These are phyloP conservation scores for Smutsia gigantea DNA, from an alignment of 2,797 vertebrate species.

Conservation along the genomic window DNA sequence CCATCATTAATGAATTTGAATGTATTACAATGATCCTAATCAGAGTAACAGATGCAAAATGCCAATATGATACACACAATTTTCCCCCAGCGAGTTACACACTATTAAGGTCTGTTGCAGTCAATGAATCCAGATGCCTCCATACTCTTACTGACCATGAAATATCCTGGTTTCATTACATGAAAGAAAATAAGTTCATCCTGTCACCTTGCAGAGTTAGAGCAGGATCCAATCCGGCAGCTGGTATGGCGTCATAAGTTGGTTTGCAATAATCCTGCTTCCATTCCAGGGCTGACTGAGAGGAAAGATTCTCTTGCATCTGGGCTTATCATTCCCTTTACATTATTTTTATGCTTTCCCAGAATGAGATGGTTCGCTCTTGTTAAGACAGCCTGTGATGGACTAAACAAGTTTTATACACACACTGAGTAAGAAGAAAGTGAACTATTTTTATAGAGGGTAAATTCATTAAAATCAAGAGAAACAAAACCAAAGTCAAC, in stretches of 20 bases:
- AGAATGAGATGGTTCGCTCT: constrained; percentile 60
- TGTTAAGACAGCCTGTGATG: constrained; percentile 50
- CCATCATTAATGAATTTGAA: constrained; percentile 79
- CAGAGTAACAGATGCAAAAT: constrained; percentile 82
- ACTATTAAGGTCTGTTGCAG: constrained; percentile 81
- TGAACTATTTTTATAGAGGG: constrained; percentile 20
- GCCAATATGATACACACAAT: constrained; percentile 75
- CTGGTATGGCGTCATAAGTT: constrained; percentile 67
- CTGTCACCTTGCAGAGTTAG: constrained; percentile 70
- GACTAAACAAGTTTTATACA: constrained; percentile 57
- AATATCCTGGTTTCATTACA: constrained; percentile 74
- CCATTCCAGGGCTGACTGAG: constrained; percentile 63
- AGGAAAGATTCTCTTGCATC: constrained; percentile 64
- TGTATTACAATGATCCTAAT: constrained; percentile 80
- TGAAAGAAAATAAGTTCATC: constrained; percentile 75
- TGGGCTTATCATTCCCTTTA: constrained; percentile 61
- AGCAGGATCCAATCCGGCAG: constrained; percentile 66
- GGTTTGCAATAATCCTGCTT: constrained; percentile 71
- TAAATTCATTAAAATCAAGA: constrained; percentile 69
- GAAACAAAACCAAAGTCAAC: constrained; percentile 60
- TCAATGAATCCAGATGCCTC: constrained; percentile 81
- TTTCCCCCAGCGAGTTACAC: constrained; percentile 75
- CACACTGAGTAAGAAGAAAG: constrained; percentile 45
- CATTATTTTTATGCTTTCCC: constrained; percentile 73
- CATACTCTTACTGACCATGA: constrained; percentile 72